phyloP scores from a whole-genome alignment of 2,888 invertebrate genomes.

The Cordilura impudica region DNA sequence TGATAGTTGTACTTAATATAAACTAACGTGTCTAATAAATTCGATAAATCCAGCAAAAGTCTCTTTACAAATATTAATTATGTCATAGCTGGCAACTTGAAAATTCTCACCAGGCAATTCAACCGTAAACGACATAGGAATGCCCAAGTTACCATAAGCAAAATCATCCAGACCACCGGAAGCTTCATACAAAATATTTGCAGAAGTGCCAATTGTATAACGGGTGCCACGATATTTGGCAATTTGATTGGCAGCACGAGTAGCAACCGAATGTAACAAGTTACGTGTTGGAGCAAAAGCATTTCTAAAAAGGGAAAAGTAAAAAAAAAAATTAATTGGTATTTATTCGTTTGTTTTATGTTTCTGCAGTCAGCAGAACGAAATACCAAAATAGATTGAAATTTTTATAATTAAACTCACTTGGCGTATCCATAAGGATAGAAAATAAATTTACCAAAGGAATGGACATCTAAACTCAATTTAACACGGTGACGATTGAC shows the following conservation, averaged over 20 bases:
- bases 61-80: conserved; percentile 76
- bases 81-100: conserved; percentile 74
- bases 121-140: conserved; percentile 82
- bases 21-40: conserved; percentile 75
- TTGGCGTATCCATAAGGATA: conserved; percentile 77
- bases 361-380: background rate
- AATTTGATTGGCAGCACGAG: conserved; percentile 75
- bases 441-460: conserved; percentile 77
- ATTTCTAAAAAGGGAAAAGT: conserved; percentile 67
- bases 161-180: conserved; percentile 84
- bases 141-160: conserved; percentile 80
- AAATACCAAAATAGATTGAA: background rate
- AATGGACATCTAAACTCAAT: conserved; percentile 77
- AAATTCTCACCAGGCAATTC: conserved; percentile 82
- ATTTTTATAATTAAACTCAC: conserved; percentile 65
- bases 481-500: conserved; percentile 75
- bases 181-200: conserved; percentile 80
- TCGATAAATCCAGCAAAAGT: conserved; percentile 77
- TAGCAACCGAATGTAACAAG: conserved; percentile 74
- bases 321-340: conserved; percentile 54
- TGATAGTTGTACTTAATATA: conserved; percentile 68
- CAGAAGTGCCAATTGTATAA: conserved; percentile 80
- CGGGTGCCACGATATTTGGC: conserved; percentile 75
- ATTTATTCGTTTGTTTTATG: conserved; percentile 69
- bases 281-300: conserved; percentile 73